These are phyloP conservation scores for Dolichotis patagonum DNA, from an alignment of 2,113 vertebrate species.

Conservation along the genomic window DNA sequence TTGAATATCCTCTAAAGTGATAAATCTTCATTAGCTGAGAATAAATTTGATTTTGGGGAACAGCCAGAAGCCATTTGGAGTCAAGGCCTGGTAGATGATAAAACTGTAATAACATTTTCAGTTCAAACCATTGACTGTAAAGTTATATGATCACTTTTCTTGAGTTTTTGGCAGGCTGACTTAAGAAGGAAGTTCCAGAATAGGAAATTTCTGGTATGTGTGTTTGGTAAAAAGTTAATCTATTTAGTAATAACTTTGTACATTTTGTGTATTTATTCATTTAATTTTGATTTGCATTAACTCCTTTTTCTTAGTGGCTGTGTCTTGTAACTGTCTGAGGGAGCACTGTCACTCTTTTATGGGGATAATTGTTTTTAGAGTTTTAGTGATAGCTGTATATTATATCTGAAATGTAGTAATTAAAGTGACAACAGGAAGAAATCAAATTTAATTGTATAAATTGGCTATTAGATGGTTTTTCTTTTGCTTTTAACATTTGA, in stretches of 20 bases:
- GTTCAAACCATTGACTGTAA: not conserved
- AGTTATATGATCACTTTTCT: not conserved
- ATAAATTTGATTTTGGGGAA: conserved; percentile 47
- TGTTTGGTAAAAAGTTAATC: not conserved
- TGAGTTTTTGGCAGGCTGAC: not conserved
- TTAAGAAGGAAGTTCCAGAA: not conserved
- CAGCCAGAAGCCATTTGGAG: conserved; percentile 54
- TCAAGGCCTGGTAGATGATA: conserved; percentile 1
- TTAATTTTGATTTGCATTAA: not conserved
- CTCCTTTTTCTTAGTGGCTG: not conserved
- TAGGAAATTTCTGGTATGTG: not conserved
- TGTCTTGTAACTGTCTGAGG: not conserved
- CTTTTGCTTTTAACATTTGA: conserved; percentile 65
- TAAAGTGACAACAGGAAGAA: conserved; percentile 55
- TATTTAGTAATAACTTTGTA: not conserved
- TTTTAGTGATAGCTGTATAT: conserved; percentile 34
- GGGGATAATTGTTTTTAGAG: conserved; percentile 1
- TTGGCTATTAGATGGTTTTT: conserved; percentile 58
- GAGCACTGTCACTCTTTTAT: not conserved
- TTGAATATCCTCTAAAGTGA: not conserved
- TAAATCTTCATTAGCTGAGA: conserved; percentile 58
- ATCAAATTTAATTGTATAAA: conserved; percentile 65
- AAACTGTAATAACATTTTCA: conserved; percentile 42
- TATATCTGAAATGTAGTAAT: conserved; percentile 60
- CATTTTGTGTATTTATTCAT: not conserved